A percentile compares a stretch with the other conserved stretches of the same genome.
Evolutionary conservation across 2,888 invertebrate species (phyloP).

Genomic region (Ennomos quercinarius): DNA sequence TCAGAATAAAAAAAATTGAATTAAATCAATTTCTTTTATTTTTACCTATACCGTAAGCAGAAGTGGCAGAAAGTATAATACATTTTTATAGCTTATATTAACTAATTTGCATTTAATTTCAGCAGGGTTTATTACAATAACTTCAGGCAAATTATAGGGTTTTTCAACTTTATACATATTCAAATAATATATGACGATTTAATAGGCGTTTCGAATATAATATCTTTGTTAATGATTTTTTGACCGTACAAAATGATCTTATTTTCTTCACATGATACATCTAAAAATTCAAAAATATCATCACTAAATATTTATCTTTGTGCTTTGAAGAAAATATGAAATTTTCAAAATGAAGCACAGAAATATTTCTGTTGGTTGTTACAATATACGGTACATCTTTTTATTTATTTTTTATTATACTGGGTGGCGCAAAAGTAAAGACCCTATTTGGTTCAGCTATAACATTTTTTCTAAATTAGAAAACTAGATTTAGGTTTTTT

Average conservation of each 20-base stretch:
- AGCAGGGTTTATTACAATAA: constrained; percentile 6
- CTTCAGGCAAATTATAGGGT: constrained; percentile 5
- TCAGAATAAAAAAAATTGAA: too few relatives aligned
- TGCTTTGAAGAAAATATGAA: constrained; percentile 16
- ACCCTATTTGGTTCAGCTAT: too few relatives aligned
- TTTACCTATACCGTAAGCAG: constrained; percentile 19
- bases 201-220: constrained; percentile 5
- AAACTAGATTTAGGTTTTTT: too few relatives aligned
- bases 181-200: constrained; percentile 26
- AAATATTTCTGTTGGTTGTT: constrained; percentile 11
- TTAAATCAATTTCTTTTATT: neutral
- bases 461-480: too few relatives aligned
- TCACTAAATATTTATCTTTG: constrained; percentile 25
- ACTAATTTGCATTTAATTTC: constrained; percentile 23
- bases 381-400: constrained; percentile 9
- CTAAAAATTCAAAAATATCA: constrained; percentile 20
- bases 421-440: too few relatives aligned
- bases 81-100: constrained; percentile 18
- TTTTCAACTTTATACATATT: constrained; percentile 26
- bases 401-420: constrained; percentile 22
- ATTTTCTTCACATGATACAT: constrained; percentile 1
- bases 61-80: constrained; percentile 3
- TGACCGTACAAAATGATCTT: neutral
- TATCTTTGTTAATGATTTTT: constrained; percentile 11
- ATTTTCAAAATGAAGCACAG: constrained; percentile 14